Conservation (phyloP, 1,140 invertebrate genomes). For the Brachionus koreanus region DNA sequence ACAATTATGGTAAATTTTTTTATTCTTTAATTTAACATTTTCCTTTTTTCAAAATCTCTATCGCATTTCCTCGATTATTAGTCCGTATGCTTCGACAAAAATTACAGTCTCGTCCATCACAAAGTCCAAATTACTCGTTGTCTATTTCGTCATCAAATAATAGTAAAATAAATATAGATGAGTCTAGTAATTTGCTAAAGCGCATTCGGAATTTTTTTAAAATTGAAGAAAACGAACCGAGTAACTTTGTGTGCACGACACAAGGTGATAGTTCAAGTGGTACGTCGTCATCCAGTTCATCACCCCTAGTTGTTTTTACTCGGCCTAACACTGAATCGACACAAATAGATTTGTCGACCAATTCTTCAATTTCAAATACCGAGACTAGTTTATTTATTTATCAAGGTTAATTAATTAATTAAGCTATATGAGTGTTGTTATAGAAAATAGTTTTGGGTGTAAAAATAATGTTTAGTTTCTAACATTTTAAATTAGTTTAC, state of each 20-base stretch:
- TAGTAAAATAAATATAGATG: conserved; percentile 40
- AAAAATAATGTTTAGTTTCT: background rate
- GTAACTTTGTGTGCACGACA: background rate
- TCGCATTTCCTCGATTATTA: background rate
- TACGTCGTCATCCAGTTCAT: conserved; percentile 8
- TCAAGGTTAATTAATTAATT: conserved; percentile 11
- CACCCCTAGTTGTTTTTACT: background rate
- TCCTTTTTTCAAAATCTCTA: background rate
- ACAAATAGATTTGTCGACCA: background rate
- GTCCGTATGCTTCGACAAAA: conserved; percentile 8
- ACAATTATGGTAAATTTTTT: conserved; percentile 28
- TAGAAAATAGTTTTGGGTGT: conserved; percentile 22
- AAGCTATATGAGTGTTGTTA: conserved; percentile 12
- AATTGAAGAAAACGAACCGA: background rate
- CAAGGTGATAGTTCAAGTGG: background rate
- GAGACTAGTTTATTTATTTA: conserved; percentile 25
- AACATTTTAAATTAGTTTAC: background rate
- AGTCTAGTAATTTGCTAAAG: conserved; percentile 8
- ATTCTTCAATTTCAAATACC: background rate
- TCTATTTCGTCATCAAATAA: conserved; percentile 7
- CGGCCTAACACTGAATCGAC: background rate
- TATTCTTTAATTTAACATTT: background rate
- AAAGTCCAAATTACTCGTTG: background rate
- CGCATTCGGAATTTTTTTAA: conserved; percentile 13
- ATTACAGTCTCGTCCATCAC: background rate